Evolutionary conservation across 92 coral and sea anemone genomes (phyloP), one percentile per base, ranked within the genome.

Genomic region (Porites divaricata): DNA sequence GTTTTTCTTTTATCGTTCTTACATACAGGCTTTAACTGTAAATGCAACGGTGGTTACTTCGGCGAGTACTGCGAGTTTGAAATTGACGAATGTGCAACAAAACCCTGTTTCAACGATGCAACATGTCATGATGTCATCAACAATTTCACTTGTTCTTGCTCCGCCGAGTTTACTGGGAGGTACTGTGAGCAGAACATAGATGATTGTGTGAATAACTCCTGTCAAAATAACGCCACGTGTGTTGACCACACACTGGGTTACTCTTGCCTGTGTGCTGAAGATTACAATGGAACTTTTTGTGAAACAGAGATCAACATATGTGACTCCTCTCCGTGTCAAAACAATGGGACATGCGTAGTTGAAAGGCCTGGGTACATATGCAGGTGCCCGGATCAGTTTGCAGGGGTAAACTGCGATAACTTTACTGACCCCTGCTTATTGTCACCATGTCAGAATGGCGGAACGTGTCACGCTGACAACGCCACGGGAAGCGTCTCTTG

Each of bases 191-290:
- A 19, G 8, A 90, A 90, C 54, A 84, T 93, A 9, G 83, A 93
- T 20, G 95, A 93, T 26, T 93, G 95, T 49, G 63, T 62, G 8
- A 82, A 77, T 23, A 88, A 93, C 73, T 63, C 65, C 17, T 93
- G 95, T 58, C 52, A 52, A 77, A 93, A 93, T 70, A 93, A 93
- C 51, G 95, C 95, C n/a, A 83, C 95, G 10, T 93, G 93, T 54
- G 22, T 84, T 52, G 95, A 93, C 70, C 76, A 73, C 28, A 78
- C 72, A 1, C 68, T 69, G 16, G 78, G 89, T 6, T 93, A 93
- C 72, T 10, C 76, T 35, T 93, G 95, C 57, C 57, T 63, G 23
- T 93, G 95, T 62, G 20, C 70, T 2, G 91, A 88, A 35, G 95
- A 93, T 12, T 93, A 63, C 78, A 93, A 81, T 65, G 95, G 95